Percentiles rank a stretch among this genome's conserved stretches.
These are phyloP conservation scores for Chrysochloris asiatica DNA, from an alignment of 2,113 vertebrate genomes.

Conservation along the genomic window DNA sequence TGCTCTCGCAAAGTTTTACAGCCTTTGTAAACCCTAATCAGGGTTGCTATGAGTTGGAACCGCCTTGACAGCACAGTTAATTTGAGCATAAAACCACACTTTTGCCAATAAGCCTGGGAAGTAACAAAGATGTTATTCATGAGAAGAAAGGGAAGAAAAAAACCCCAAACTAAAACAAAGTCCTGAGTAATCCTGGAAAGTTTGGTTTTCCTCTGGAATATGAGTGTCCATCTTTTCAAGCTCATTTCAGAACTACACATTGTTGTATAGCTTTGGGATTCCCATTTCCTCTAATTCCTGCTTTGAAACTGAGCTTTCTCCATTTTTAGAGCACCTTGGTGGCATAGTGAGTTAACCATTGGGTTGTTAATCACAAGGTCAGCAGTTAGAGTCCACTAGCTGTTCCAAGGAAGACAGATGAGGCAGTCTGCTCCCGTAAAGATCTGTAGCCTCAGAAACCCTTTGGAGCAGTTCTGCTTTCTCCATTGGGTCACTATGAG, in stretches of 20 bases:
- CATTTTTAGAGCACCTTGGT: background rate
- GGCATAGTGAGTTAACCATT: no score
- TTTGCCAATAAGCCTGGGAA: background rate
- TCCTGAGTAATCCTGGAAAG: background rate
- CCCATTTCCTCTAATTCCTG: background rate
- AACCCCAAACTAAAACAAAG: background rate
- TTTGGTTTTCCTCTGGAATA: background rate
- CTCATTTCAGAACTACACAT: background rate
- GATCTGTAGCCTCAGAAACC: no score
- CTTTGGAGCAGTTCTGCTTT: no score
- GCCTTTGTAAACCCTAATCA: no score
- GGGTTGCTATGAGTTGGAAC: no score
- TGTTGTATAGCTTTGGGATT: background rate
- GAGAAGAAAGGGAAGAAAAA: background rate
- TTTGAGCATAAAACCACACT: background rate
- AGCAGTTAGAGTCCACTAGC: no score
- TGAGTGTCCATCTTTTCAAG: background rate
- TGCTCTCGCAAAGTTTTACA: no score
- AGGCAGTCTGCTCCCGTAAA: no score
- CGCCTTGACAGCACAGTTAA: no score
- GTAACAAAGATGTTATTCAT: background rate
- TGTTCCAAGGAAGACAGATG: no score
- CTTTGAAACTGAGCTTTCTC: slow-evolving; percentile 5
- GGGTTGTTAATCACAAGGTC: no score
- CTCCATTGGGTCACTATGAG: no score